Evolutionary conservation across 92 coral and sea anemone genomes (phyloP).

Genomic region (Parazoanthus swiftii): DNA sequence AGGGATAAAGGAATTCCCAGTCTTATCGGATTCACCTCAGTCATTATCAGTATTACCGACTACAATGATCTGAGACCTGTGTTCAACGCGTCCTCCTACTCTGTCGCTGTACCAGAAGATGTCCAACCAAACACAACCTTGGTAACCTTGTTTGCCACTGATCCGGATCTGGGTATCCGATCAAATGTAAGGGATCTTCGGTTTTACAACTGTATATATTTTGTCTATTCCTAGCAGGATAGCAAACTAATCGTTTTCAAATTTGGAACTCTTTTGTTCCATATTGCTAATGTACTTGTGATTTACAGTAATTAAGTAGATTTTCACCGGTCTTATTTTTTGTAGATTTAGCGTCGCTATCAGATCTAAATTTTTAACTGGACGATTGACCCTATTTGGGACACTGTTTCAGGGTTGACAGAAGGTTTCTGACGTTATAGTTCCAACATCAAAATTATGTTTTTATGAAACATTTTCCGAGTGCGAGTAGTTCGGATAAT

Average conservation of each 20-base stretch:
- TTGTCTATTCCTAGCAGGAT: neutral
- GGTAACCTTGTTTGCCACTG: slow-evolving; percentile 54
- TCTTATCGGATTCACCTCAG: slow-evolving; percentile 41
- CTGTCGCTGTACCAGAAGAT: slow-evolving; percentile 65
- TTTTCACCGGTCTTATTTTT: too few relatives aligned
- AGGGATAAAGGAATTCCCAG: slow-evolving; percentile 65
- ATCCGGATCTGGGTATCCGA: slow-evolving; percentile 44
- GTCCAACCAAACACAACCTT: slow-evolving; percentile 51
- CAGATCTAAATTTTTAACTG: too few relatives aligned
- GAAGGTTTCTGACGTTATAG: too few relatives aligned
- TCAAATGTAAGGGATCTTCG: slow-evolving; percentile 43
- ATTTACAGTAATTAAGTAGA: too few relatives aligned
- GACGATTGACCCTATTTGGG: too few relatives aligned
- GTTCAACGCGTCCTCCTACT: slow-evolving; percentile 51
- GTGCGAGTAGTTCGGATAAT: too few relatives aligned
- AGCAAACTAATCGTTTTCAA: neutral
- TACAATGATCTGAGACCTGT: slow-evolving; percentile 69
- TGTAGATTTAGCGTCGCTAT: too few relatives aligned
- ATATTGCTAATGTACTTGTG: too few relatives aligned
- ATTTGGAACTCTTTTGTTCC: neutral
- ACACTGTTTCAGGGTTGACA: too few relatives aligned
- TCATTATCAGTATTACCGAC: slow-evolving; percentile 53
- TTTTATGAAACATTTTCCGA: too few relatives aligned
- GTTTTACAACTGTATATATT: neutral
- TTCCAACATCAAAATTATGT: too few relatives aligned